A percentile compares a stretch with the other conserved stretches of the same genome.
Evolutionary conservation across 2,113 vertebrate genomes (phyloP).

Genomic region (Pitta sordida): DNA sequence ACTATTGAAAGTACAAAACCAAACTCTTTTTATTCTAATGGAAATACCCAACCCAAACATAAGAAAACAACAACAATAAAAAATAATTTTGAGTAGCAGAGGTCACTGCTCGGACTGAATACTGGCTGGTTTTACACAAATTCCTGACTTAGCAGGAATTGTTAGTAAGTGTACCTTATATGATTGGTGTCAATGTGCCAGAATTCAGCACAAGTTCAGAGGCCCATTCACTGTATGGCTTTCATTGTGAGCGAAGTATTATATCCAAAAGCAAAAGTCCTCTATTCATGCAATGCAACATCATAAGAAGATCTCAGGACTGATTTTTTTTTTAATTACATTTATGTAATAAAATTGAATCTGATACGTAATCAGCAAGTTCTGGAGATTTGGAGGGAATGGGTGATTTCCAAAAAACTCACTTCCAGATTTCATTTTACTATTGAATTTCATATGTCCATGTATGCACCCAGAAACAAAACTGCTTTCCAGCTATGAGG

Average conservation of each 20-base stretch:
- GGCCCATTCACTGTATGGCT: neutral
- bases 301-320: neutral
- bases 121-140: neutral
- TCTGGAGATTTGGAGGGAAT: neutral
- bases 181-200: neutral
- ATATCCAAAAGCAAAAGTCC: neutral
- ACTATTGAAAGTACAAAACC: neutral
- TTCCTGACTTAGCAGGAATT: neutral
- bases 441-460: neutral
- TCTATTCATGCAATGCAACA: neutral
- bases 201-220: neutral
- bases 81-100: neutral
- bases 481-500: neutral
- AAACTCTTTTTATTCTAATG: neutral
- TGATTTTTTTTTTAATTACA: neutral
- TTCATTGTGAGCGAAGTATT: neutral
- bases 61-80: no score
- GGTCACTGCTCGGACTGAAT: neutral
- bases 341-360: neutral
- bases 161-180: neutral
- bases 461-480: accelerated
- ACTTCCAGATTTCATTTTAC: neutral
- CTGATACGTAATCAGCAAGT: neutral
- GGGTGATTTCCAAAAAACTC: neutral
- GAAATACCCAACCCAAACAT: neutral